A percentile compares a stretch with the other conserved stretches of the same genome.
Evolutionary conservation across 1,140 invertebrate genomes (phyloP).

Genomic region (Gonioctena quinquepunctata): DNA sequence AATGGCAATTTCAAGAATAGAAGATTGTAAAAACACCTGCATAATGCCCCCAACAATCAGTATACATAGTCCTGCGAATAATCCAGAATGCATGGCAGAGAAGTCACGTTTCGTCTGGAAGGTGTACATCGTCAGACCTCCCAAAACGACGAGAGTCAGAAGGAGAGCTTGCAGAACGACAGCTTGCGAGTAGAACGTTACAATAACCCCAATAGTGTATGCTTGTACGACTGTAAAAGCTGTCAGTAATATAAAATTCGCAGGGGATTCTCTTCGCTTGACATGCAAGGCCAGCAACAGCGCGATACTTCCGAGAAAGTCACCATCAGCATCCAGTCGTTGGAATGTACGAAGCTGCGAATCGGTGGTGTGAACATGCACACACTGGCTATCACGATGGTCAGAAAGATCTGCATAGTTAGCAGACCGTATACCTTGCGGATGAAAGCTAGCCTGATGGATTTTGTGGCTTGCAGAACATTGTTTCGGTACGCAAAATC

Average conservation of each 20-base stretch:
- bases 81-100: slow-evolving; percentile 73
- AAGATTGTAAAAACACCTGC: slow-evolving; percentile 73
- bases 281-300: slow-evolving; percentile 66
- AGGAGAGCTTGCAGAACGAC: slow-evolving; percentile 76
- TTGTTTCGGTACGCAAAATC: slow-evolving; percentile 73
- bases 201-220: slow-evolving; percentile 73
- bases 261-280: slow-evolving; percentile 68
- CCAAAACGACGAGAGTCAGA: slow-evolving; percentile 73
- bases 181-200: slow-evolving; percentile 68
- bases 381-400: slow-evolving; percentile 67
- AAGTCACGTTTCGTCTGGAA: slow-evolving; percentile 84
- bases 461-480: slow-evolving; percentile 66
- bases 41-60: slow-evolving; percentile 74
- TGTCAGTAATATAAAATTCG: slow-evolving; percentile 65
- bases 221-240: slow-evolving; percentile 67
- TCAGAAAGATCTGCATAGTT: slow-evolving; percentile 73
- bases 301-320: slow-evolving; percentile 64
- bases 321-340: slow-evolving; percentile 66
- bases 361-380: slow-evolving; percentile 67
- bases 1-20: slow-evolving; percentile 67
- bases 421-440: slow-evolving; percentile 85
- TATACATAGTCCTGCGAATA: slow-evolving; percentile 71
- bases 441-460: slow-evolving; percentile 73
- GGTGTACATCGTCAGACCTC: slow-evolving; percentile 74
- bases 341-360: slow-evolving; percentile 71